phyloP scores from a whole-genome alignment of 2,113 vertebrate genomes.

The Chionomys nivalis region DNA sequence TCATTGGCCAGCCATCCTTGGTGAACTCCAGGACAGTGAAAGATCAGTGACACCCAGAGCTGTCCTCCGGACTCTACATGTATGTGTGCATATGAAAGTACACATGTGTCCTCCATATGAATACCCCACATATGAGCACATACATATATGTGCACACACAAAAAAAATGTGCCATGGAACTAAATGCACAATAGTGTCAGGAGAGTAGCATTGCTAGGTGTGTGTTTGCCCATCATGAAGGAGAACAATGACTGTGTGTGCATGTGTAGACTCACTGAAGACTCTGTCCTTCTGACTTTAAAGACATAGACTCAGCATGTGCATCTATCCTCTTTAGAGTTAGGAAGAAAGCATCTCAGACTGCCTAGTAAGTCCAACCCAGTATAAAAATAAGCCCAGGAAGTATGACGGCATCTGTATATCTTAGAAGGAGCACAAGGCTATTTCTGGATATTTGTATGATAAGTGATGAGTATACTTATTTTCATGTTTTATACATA shows the following conservation, averaged over 20 bases:
- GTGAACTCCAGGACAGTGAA: not conserved
- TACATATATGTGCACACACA: not conserved
- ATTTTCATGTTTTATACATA: conserved; percentile 14
- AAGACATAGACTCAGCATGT: not conserved
- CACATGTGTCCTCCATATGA: not conserved
- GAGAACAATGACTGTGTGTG: not conserved
- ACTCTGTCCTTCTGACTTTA: not conserved
- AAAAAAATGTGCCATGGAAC: not conserved
- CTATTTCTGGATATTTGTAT: conserved; percentile 5
- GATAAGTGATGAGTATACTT: not conserved
- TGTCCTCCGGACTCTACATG: not conserved
- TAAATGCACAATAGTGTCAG: not conserved
- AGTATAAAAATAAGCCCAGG: not conserved
- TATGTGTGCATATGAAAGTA: too few species aligned
- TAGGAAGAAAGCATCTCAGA: not conserved
- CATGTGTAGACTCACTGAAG: not conserved
- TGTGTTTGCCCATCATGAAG: not conserved
- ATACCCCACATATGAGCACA: not conserved
- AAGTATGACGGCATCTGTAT: not conserved
- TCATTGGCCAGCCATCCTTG: not conserved
- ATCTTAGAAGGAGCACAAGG: not conserved
- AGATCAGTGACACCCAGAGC: not conserved
- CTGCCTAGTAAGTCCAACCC: not conserved
- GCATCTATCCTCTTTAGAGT: not conserved
- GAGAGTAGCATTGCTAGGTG: not conserved